Evolutionary conservation across 37 sponge, comb jelly and placozoan species (phyloP), one percentile per base, ranked within the genome.

Genomic region (Ianthella basta): DNA sequence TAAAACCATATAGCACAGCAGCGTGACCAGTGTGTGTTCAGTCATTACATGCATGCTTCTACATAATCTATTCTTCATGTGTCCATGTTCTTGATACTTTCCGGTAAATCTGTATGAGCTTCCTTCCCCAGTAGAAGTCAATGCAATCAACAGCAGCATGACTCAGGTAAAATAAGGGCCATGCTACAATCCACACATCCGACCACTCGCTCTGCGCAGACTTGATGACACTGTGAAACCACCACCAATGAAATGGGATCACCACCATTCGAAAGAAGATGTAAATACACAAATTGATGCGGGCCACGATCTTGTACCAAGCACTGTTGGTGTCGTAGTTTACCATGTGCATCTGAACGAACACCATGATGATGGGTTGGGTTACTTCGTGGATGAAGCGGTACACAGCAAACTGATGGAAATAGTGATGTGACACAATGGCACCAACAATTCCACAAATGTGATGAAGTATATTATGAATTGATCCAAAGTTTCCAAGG

Each of bases 391-490:
- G 73, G 23, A 72, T 19, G 19, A 20, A 38, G 39, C 73, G 73
- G 20, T 38, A 37, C 8, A 72, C 32, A 38, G 73, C 73, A 72
- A 72, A 72, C 32, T 19, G 73, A 10, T 72, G 73, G 41, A 72
- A 72, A 21, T 37, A 38, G 40, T 40, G 41, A 72, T 72, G 73
- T 13, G 38, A 8, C 20, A 32, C 10, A 10, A 72, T 6, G 8
- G 73, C 73, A 37, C 73, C 73, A 12, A 72, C 39, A 13, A 32
- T 33, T 12, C 8, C 35, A 13, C 13, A 23, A 20, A 15, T 21
- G 36, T 72, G 73, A 40, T 72, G 73, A 13, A 37, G 14, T 13
- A 72, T 18, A 18, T 18, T n/a, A n/a, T n/a, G n/a, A n/a, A n/a
- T n/a, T n/a, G n/a, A n/a, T n/a, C 73, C 59, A 57, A 18, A 32